Percentiles rank a stretch among this genome's conserved stretches.
Evolutionary conservation across 2,113 vertebrate species (phyloP).

Genomic region (Rhabdomys dilectus): DNA sequence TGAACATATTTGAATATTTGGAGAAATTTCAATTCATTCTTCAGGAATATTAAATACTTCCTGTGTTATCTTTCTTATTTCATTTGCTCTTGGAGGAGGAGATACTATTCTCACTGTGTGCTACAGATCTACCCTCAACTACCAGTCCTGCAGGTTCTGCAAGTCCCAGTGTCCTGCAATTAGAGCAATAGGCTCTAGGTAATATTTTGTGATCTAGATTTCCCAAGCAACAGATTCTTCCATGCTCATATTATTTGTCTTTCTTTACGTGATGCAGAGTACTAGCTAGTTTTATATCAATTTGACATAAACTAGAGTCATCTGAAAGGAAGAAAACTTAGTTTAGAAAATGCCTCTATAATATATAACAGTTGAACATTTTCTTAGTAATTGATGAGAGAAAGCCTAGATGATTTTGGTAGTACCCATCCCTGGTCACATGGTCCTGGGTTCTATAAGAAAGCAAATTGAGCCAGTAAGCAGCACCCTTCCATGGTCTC

Average conservation of each 20-base stretch:
- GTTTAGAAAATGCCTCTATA: background rate
- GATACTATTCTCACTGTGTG: background rate
- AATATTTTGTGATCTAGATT: background rate
- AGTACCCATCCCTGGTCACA: background rate
- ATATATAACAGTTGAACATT: background rate
- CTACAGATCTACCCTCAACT: background rate
- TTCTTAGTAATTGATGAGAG: background rate
- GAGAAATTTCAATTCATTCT: background rate
- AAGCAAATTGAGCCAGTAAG: background rate
- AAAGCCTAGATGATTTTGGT: background rate
- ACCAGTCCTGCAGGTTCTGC: background rate
- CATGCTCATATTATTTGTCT: background rate
- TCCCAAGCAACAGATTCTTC: background rate
- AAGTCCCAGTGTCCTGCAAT: too few relatives aligned
- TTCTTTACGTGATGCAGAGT: background rate
- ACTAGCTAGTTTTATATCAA: background rate
- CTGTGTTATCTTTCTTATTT: background rate
- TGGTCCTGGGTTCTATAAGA: background rate
- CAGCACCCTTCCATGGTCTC: background rate
- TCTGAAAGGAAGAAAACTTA: background rate
- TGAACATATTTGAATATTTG: background rate
- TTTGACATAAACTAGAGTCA: background rate
- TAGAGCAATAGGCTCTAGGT: background rate
- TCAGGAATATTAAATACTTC: background rate
- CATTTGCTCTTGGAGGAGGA: background rate